A percentile compares a stretch with the other conserved stretches of the same genome.
Conservation (phyloP, 2,888 invertebrate genomes). For the Eupithecia dodoneata region DNA sequence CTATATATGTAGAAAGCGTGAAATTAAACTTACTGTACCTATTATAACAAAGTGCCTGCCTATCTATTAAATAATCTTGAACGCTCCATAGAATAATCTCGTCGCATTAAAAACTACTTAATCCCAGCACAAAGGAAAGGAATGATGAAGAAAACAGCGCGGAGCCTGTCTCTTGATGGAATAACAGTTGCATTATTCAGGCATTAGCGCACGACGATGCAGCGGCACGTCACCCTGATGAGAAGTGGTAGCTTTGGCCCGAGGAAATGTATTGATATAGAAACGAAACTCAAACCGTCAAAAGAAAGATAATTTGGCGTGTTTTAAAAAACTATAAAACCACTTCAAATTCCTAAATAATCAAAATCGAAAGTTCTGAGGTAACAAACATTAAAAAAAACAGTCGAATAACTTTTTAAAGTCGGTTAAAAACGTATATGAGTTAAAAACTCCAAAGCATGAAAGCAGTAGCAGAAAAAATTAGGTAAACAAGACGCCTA, state of each 20-base stretch:
- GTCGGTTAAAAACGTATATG: too few relatives aligned
- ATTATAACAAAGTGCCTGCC: not conserved
- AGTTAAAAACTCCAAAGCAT: not conserved
- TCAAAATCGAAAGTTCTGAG: too few relatives aligned
- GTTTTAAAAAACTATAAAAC: too few relatives aligned
- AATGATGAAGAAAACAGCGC: constrained; percentile 18
- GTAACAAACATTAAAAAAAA: too few relatives aligned
- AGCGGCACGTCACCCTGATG: constrained; percentile 36
- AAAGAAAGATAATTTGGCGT: too few relatives aligned
- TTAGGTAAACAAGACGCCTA: not conserved
- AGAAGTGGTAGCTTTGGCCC: constrained; percentile 5
- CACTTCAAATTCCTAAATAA: too few relatives aligned
- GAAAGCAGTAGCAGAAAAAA: not conserved
- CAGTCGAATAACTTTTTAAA: too few relatives aligned
- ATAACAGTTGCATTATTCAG: constrained; percentile 53
- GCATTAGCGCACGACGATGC: constrained; percentile 44
- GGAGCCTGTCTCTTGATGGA: constrained; percentile 31
- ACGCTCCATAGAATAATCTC: not conserved
- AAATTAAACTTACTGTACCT: not conserved
- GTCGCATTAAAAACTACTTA: constrained; percentile 23
- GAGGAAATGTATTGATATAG: not conserved
- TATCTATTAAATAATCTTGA: not conserved
- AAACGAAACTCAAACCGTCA: not conserved
- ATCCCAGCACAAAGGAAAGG: constrained; percentile 24
- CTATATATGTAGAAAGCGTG: not conserved